Evolutionary conservation across 2,113 vertebrate species (phyloP).

Genomic region (Atlantisia rogersi): DNA sequence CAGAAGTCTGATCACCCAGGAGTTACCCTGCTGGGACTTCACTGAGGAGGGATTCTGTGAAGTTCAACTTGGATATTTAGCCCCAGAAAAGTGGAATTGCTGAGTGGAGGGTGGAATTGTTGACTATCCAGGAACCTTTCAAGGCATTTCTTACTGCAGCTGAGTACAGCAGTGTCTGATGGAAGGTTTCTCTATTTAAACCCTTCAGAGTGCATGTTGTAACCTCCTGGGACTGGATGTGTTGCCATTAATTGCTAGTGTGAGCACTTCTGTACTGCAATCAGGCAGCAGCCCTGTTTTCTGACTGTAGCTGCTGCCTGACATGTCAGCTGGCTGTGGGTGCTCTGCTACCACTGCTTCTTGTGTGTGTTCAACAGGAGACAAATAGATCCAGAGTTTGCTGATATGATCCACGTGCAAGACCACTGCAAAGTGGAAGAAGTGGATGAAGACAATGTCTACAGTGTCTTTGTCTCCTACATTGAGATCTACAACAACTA

Average conservation of each 20-base stretch:
- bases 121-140: not conserved
- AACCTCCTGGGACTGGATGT: not conserved
- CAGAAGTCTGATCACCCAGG: no score
- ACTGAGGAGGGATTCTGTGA: accelerated
- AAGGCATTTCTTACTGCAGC: not conserved
- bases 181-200: not conserved
- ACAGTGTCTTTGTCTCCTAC: constrained; percentile 94
- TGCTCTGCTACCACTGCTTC: accelerated
- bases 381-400: constrained; percentile 89
- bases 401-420: constrained; percentile 89
- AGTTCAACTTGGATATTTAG: not conserved
- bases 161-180: accelerated
- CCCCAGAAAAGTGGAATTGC: not conserved
- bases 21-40: not conserved
- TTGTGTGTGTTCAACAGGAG: constrained; percentile 67
- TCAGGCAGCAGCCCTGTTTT: not conserved
- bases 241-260: not conserved
- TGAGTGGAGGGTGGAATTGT: not conserved
- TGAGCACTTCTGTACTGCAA: accelerated
- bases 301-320: accelerated
- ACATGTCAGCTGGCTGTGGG: accelerated
- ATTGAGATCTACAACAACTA: constrained; percentile 99
- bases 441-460: constrained; percentile 94
- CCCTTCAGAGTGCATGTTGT: not conserved
- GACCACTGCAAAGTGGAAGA: constrained; percentile 85